These are phyloP conservation scores for Neotoxoptera formosana DNA, from an alignment of 1,140 invertebrate genomes.

Conservation along the genomic window DNA sequence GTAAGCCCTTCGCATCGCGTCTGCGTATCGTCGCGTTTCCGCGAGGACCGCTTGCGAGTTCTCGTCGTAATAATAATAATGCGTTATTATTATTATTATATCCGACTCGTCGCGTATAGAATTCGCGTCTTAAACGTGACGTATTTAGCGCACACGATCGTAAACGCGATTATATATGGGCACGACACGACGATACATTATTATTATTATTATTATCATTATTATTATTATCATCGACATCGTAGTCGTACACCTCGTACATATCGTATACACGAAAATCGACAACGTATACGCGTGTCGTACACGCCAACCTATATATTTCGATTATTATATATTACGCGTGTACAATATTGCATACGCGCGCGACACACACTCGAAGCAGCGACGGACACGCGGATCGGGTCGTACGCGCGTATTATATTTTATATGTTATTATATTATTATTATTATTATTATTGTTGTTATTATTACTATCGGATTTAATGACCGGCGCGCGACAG, in stretches of 20 bases:
- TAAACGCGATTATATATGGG: too few relatives aligned
- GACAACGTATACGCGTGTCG: not conserved
- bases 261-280: not conserved
- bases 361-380: not conserved
- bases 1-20: too few relatives aligned
- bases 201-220: too few relatives aligned
- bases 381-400: not conserved
- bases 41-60: too few relatives aligned
- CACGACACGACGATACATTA: too few relatives aligned
- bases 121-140: too few relatives aligned
- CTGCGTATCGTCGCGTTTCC: too few relatives aligned
- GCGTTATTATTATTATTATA: too few relatives aligned
- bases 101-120: too few relatives aligned
- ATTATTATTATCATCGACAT: not conserved
- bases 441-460: not conserved
- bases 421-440: not conserved
- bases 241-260: not conserved
- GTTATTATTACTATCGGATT: slow-evolving; percentile 9
- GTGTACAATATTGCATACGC: not conserved
- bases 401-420: not conserved
- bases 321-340: not conserved
- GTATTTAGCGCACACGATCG: too few relatives aligned
- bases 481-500: not conserved
- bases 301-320: not conserved
- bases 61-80: too few relatives aligned